Conservation (phyloP, 2,888 invertebrate species). For the Apodemia duryi region DNA sequence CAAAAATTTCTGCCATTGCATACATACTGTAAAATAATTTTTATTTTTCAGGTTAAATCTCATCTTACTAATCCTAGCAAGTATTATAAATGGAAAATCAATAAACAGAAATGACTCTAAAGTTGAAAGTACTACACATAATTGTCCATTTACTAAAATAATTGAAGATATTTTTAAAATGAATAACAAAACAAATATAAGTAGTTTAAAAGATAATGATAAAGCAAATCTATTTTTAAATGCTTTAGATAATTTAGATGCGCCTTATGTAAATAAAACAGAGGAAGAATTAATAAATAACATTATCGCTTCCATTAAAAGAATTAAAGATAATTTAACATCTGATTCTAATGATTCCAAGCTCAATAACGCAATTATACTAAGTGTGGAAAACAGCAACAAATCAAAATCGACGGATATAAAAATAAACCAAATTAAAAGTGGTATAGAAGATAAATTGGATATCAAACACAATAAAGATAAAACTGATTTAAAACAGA, state of each 20-base stretch:
- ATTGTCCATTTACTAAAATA: conserved; percentile 63
- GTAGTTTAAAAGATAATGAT: conserved; percentile 51
- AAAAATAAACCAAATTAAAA: conserved; percentile 47
- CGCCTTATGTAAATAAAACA: conserved; percentile 42
- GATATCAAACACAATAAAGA: conserved; percentile 36
- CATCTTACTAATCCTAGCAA: conserved; percentile 39
- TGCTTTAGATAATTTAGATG: conserved; percentile 75
- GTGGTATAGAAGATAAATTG: conserved; percentile 56
- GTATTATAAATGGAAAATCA: conserved; percentile 37
- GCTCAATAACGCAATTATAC: conserved; percentile 63
- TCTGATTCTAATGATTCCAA: conserved; percentile 42
- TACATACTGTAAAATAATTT: too few relatives aligned
- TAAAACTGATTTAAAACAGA: conserved; percentile 17
- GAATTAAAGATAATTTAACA: conserved; percentile 61
- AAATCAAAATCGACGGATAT: conserved; percentile 31
- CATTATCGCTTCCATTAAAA: conserved; percentile 67
- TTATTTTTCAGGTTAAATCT: conserved; percentile 52
- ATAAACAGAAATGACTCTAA: conserved; percentile 30
- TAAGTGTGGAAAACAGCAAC: conserved; percentile 40
- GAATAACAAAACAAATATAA: conserved; percentile 42
- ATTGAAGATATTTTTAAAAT: conserved; percentile 69
- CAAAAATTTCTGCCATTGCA: not conserved
- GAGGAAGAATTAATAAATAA: conserved; percentile 62
- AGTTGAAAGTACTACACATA: conserved; percentile 43
- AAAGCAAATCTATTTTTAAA: conserved; percentile 77